Base-by-base conservation (phyloP, 2,888 invertebrate genomes). In the Cheilosia soror region DNA sequence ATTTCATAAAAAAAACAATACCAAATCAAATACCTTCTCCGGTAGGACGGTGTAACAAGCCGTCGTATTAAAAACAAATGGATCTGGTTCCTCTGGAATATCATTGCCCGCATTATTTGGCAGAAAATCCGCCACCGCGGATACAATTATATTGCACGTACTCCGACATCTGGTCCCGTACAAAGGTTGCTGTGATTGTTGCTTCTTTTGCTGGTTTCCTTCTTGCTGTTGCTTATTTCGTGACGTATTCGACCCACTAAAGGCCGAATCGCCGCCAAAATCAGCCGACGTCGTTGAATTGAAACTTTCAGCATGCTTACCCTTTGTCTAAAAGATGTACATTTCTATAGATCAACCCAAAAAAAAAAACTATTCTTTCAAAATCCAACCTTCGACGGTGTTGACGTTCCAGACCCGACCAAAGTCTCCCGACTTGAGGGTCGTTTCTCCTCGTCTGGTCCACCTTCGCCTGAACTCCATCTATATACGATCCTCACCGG, bases 131-230 rank as follows among this genome's bases (percentile, higher is more conserved):
- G 92, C 90, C 84, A 93, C 93, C 2, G 93, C 92, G 6, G 94
- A 94, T 57, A 96, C 92, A 13, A 94, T 93, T 72, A 96, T 95
- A 89, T 94, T 95, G 89, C 95, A 95, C 0, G 95, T 95, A 90
- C 95, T 95, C 85, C 93, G 94, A 89, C 95, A 95, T 68, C 92
- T 89, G 31, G 92, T 90, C 47, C 91, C 92, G 60, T 90, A 90
- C 49, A 89, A 78, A 11, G 86, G 73, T 15, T 66, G 85, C 7
- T 65, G 66, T 6, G 62, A 27, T 0, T 62, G 73, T 55, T 60
- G 88, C 47, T 72, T 57, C 60, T 83, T 5, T 5, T 82, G 37
- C 63, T 15, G 79, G 81, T 27, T 37, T 11, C 66, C 75, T 40
- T 9, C 51, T n/a, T 73, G 63, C 51, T 78, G 51, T 5, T 60